A percentile compares a stretch with the other conserved stretches of the same genome.
Conservation (phyloP, 2,888 invertebrate genomes). For the Microchrysa polita region DNA sequence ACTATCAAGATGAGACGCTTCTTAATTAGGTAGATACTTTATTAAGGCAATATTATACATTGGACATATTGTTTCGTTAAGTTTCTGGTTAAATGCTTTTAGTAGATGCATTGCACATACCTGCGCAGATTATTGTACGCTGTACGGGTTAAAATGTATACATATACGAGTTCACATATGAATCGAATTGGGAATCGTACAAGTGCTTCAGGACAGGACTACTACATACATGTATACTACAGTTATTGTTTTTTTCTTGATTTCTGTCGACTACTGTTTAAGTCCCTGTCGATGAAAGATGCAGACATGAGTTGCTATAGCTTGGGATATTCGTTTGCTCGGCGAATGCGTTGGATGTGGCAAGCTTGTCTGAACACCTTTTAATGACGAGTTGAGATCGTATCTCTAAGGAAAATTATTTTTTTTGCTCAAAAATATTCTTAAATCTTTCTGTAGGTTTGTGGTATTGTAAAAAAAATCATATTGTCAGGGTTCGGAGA, state of each 20-base stretch:
- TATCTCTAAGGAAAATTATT: neutral
- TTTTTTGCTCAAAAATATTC: too few species aligned
- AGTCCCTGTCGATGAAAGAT: neutral
- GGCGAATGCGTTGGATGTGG: constrained; percentile 17
- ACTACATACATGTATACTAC: constrained; percentile 13
- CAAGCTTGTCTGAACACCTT: constrained; percentile 39
- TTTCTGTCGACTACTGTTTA: constrained; percentile 31
- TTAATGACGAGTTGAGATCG: constrained; percentile 37
- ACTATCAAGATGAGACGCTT: constrained; percentile 44
- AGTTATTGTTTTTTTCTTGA: constrained; percentile 40
- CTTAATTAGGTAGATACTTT: constrained; percentile 45
- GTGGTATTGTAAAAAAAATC: too few species aligned
- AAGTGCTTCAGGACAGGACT: too few species aligned
- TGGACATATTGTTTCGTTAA: neutral
- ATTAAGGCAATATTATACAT: constrained; percentile 18
- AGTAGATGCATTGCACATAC: neutral
- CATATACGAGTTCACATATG: too few species aligned
- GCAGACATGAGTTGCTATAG: constrained; percentile 8
- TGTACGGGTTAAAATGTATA: too few species aligned
- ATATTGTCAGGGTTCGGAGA: too few species aligned
- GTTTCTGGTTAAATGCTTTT: neutral
- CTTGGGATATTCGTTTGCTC: constrained; percentile 16
- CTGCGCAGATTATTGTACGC: too few species aligned
- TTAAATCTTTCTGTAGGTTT: too few species aligned
- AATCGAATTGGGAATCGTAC: too few species aligned